Base-by-base conservation (phyloP, 2,113 vertebrate species). In the Corydoras sp. region DNA sequence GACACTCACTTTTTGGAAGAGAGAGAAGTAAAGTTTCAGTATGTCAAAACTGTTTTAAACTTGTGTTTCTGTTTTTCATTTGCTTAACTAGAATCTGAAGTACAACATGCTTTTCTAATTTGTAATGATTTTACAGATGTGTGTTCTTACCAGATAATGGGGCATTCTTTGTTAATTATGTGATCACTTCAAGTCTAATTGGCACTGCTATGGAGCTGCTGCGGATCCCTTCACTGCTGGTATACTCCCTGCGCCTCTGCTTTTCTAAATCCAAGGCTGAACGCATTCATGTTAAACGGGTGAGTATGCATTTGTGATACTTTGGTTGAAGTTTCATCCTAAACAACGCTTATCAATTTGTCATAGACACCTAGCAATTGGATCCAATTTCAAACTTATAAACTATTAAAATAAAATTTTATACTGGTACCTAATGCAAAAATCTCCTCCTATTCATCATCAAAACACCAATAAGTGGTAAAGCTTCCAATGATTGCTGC, bases 141-240 rank as follows among this genome's bases (percentile, higher is more conserved):
- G 96, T 99, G 80, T 99, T 99, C 83, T 90, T 99, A 43, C 97
- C 97, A 0, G 95, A 98, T 88, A 98, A 98, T 0, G 96, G 97
- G 0, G 96, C 97, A 9, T 98, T 99, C 87, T 99, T 99, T 0
- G 90, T 98, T 55, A 99, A 96, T 86, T 98, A 99, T 0, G 93
- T 99, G 3, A 92, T 98, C 75, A 99, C 96, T 0, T 89, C 95
- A 30, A 93, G 94, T 76, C 79, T 98, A 82, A 91, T 95, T 0
- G 97, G 97, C 71, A 97, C 95, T 0, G 90, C 93, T 13, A 94
- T 96, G 94, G 95, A 96, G 72, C 83, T 99, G 58, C 81, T 98
- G 67, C 92, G 95, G 11, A 87, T 96, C 78, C 96, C 95, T 0
- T 92, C 92, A 0, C 91, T 99, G 60, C 87, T 91, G 0, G 88